Percentiles rank a stretch among this genome's conserved stretches.
Conservation (phyloP, 2,113 vertebrate genomes). For the Leptosomus discolor region DNA sequence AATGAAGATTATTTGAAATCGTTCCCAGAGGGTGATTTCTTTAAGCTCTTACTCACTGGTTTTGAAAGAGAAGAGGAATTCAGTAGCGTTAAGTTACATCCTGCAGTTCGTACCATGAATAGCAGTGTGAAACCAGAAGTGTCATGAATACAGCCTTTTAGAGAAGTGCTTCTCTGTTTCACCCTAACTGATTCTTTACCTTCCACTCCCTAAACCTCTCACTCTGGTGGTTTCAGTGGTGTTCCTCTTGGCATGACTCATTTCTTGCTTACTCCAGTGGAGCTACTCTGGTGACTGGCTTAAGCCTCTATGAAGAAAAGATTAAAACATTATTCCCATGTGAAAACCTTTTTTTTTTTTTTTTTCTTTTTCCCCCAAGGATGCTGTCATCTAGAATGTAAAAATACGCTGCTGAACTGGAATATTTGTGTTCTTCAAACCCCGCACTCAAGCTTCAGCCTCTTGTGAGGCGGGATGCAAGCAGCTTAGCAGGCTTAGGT, state of each 20-base stretch:
- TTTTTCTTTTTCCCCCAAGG: no score
- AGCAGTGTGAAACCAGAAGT: not conserved
- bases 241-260: not conserved
- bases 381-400: not conserved
- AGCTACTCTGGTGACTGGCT: not conserved
- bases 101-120: not conserved
- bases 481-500: not conserved
- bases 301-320: not conserved
- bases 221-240: not conserved
- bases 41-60: not conserved
- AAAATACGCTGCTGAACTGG: not conserved
- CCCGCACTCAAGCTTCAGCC: accelerated
- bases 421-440: not conserved
- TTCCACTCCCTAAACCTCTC: not conserved
- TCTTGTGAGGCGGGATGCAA: not conserved
- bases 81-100: not conserved
- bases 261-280: not conserved
- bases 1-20: not conserved
- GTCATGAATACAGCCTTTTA: not conserved
- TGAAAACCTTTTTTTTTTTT: not conserved
- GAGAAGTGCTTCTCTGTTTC: not conserved
- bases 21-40: not conserved
- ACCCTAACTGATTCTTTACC: not conserved
- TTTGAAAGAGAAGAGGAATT: not conserved
- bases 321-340: not conserved